phyloP scores from a whole-genome alignment of 2,797 vertebrate species.

The Sparus aurata region DNA sequence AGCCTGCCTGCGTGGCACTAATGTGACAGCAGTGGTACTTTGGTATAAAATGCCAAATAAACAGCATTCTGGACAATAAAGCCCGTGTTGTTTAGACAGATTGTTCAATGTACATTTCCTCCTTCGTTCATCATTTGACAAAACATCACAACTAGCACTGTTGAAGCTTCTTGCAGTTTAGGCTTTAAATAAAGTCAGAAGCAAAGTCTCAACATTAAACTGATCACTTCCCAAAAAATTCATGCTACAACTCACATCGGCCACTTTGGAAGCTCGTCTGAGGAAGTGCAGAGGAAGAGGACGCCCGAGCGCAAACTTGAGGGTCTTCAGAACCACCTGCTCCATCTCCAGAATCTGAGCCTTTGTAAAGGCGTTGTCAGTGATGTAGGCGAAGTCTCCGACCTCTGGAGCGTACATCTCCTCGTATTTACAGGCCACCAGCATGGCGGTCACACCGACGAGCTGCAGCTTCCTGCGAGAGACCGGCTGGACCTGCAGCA shows the following conservation, averaged over 20 bases:
- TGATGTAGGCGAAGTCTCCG: conserved; percentile 95
- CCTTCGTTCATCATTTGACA: too few species aligned
- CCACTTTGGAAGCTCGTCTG: conserved; percentile 93
- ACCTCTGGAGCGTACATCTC: conserved; percentile 92
- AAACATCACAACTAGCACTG: too few species aligned
- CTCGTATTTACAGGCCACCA: conserved; percentile 96
- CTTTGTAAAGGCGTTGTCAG: conserved; percentile 91
- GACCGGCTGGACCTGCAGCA: conserved; percentile 88
- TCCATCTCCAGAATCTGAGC: conserved; percentile 94
- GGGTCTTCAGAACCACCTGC: conserved; percentile 85
- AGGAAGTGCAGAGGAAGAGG: conserved; percentile 95
- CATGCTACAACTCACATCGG: conserved; percentile 83
- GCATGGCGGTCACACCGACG: conserved; percentile 92
- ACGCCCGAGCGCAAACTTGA: conserved; percentile 92
- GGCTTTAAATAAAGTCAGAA: too few species aligned
- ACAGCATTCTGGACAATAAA: too few species aligned
- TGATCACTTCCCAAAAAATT: too few species aligned
- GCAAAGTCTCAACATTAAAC: too few species aligned
- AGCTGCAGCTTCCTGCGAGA: conserved; percentile 92
- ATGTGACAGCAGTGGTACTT: too few species aligned
- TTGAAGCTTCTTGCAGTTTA: too few species aligned
- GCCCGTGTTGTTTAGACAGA: too few species aligned
- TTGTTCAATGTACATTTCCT: too few species aligned
- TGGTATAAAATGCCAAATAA: too few species aligned
- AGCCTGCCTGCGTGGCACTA: too few species aligned